Evolutionary conservation across 2,888 invertebrate genomes (phyloP).

Genomic region (Lasioglossum lativentre): DNA sequence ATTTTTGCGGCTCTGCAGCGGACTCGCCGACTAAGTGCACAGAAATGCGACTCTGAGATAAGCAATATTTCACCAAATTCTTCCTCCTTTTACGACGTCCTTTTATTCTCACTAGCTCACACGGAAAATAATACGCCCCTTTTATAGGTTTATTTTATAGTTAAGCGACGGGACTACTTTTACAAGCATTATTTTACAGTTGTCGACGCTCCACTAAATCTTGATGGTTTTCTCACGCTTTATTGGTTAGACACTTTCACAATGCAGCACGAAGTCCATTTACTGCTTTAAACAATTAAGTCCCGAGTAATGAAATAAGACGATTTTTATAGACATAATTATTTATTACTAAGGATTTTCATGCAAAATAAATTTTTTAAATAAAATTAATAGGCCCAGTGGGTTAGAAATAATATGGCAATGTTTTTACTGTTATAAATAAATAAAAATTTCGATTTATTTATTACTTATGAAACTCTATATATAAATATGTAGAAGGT

Average conservation of each 20-base stretch:
- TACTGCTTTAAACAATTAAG: neutral
- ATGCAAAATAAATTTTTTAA: neutral
- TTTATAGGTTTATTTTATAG: neutral
- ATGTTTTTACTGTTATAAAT: no score
- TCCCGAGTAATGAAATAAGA: neutral
- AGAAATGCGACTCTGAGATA: conserved; percentile 6
- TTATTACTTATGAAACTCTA: neutral
- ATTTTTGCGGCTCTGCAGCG: conserved; percentile 14
- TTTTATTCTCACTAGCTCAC: neutral
- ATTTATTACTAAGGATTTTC: neutral
- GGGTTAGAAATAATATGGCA: neutral
- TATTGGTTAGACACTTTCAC: neutral
- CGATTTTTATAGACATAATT: neutral
- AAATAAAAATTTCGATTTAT: no score
- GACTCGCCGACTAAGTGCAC: conserved; percentile 6
- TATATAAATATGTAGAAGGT: neutral
- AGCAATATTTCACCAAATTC: conserved; percentile 27
- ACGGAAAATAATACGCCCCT: neutral
- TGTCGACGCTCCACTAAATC: neutral
- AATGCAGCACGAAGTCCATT: neutral
- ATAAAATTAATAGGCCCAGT: neutral
- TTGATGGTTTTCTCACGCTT: neutral
- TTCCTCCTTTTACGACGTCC: neutral
- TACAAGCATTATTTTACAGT: neutral
- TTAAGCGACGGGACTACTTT: neutral